Base-by-base conservation (phyloP, 2,888 invertebrate genomes). In the Apoderus coryli region DNA sequence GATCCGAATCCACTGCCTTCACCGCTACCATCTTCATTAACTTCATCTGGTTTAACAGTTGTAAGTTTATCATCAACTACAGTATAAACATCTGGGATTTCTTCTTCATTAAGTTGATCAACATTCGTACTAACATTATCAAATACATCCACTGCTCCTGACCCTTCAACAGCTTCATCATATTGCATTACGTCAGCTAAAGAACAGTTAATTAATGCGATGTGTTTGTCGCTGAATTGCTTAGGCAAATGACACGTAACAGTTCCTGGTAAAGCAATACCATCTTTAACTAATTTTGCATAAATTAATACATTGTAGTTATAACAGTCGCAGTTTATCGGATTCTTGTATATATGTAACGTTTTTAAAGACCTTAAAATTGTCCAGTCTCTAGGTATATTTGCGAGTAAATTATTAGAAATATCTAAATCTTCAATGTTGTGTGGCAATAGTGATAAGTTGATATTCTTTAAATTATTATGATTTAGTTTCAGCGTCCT, bases 251-350 rank as follows among this genome's bases (percentile, higher is more conserved):
- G 39, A 37, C 59, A 59, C 15, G 41, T 47, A 4, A 53, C 42
- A 28, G 45, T 35, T 36, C 48, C 45, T n/a, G 46, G 42, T 23
- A 57, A 39, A 4, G 33, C 33, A 16, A 57, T 47, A 9, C 45
- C 45, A n/a, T 44, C 38, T 33, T 44, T 40, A 15, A 46, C 49
- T 41, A 81, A 53, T 42, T 63, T 62, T 46, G 78, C 72, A 39
- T 77, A 66, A 27, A 67, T 62, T 38, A 65, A 59, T 33, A 79
- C 54, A 33, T 76, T 76, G 38, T 68, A 65, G 49, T 76, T 75
- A 38, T 67, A 65, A 48, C 80, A 81, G 14, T 73, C 68, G 54
- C 81, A 82, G 43, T 72, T 62, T 4, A 82, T 58, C 19, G 70
- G 70, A 50, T 82, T 82, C 25, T 71, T 72, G 28, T 67, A 63